Percentiles rank a stretch among this genome's conserved stretches.
Conservation (phyloP, 2,888 invertebrate genomes). For the Choreutis nemorana region DNA sequence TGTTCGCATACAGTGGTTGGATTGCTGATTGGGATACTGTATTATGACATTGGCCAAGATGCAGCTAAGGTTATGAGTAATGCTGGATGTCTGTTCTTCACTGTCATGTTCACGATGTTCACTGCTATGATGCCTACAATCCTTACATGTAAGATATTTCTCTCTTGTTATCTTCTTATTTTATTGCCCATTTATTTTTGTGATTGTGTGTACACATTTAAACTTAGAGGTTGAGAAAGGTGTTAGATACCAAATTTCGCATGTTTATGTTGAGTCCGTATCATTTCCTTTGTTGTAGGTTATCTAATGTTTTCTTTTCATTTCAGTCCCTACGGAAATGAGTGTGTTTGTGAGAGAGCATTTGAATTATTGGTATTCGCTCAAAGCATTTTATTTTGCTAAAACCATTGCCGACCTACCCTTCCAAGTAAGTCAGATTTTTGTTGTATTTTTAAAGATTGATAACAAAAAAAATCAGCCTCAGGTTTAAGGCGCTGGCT, state of each 20-base stretch:
- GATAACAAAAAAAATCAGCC: no score
- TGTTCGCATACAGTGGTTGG: conserved; percentile 90
- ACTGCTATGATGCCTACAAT: conserved; percentile 99
- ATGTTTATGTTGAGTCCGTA: conserved; percentile 1
- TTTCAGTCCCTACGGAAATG: conserved; percentile 94
- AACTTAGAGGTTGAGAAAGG: conserved; percentile 2
- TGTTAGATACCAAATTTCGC: no score
- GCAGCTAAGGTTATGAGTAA: conserved; percentile 95
- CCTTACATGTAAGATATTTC: conserved; percentile 94
- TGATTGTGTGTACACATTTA: background rate
- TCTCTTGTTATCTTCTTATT: conserved; percentile 17
- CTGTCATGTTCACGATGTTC: conserved; percentile 95
- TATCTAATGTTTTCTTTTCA: conserved; percentile 12
- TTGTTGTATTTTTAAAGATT: background rate
- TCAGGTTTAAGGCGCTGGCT: no score
- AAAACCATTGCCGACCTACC: conserved; percentile 96
- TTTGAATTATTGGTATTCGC: conserved; percentile 96
- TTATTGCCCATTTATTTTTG: background rate
- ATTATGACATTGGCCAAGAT: conserved; percentile 92
- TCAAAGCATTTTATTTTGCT: conserved; percentile 96
- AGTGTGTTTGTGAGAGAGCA: conserved; percentile 94
- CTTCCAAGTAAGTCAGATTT: conserved; percentile 78
- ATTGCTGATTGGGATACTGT: conserved; percentile 90
- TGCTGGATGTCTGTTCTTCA: conserved; percentile 95
- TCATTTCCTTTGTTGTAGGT: background rate